Conservation (phyloP, 2,797 vertebrate genomes). For the Aeoliscus strigatus region DNA sequence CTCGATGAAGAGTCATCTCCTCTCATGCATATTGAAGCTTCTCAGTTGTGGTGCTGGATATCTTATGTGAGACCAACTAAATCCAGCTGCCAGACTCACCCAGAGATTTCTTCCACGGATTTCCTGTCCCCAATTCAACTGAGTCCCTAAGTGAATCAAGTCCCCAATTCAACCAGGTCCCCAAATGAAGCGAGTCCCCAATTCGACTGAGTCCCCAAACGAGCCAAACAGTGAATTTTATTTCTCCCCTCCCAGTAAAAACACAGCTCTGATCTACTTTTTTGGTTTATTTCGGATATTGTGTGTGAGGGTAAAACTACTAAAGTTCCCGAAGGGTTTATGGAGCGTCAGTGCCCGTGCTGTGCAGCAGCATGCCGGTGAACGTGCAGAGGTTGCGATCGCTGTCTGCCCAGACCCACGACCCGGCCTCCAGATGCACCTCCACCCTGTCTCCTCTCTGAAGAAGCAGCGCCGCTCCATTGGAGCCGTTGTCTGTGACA, state of each 20-base stretch:
- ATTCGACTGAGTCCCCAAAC: too few species aligned
- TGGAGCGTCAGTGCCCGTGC: not conserved
- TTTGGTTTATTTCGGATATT: not conserved
- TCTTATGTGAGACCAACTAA: conserved; percentile 23
- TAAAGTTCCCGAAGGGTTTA: conserved; percentile 1
- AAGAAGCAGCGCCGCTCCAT: conserved; percentile 28
- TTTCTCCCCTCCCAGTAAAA: too few species aligned
- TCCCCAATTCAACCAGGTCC: too few species aligned
- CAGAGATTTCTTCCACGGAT: too few species aligned
- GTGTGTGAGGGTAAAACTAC: not conserved
- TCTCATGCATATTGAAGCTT: conserved; percentile 11
- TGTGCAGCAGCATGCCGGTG: conserved; percentile 34
- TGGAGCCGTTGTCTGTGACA: conserved; percentile 25
- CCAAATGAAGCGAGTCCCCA: too few species aligned
- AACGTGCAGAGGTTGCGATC: conserved; percentile 33
- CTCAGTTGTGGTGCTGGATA: conserved; percentile 5
- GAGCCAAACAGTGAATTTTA: too few species aligned
- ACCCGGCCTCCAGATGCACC: conserved; percentile 25
- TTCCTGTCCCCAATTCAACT: too few species aligned
- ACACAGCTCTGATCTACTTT: not conserved
- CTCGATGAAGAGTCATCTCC: not conserved
- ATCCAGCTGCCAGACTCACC: too few species aligned
- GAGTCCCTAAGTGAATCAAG: too few species aligned
- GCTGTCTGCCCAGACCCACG: conserved; percentile 41
- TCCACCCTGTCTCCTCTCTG: conserved; percentile 27